phyloP scores from a whole-genome alignment of 2,888 invertebrate species.

The Meganola albula region DNA sequence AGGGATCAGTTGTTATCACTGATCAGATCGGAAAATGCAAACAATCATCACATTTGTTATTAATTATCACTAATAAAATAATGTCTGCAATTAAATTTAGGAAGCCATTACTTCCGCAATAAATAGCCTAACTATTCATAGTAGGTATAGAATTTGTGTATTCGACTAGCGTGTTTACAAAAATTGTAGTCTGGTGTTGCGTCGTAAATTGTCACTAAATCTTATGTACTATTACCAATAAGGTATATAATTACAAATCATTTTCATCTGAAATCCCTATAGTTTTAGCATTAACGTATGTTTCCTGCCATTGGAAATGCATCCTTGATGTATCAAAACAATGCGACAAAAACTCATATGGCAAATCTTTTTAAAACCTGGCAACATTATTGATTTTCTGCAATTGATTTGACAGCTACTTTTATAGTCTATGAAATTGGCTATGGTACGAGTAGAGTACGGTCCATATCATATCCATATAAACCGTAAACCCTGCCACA shows the following conservation, averaged over 20 bases:
- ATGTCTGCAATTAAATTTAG: slow-evolving; percentile 73
- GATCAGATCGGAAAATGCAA: slow-evolving; percentile 33
- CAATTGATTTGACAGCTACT: slow-evolving; percentile 41
- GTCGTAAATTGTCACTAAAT: slow-evolving; percentile 51
- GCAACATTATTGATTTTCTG: slow-evolving; percentile 68
- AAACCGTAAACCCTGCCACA: too few species aligned
- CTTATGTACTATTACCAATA: slow-evolving; percentile 39
- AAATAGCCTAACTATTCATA: slow-evolving; percentile 70
- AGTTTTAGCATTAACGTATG: slow-evolving; percentile 29
- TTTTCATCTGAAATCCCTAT: slow-evolving; percentile 24
- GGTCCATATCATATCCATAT: too few species aligned
- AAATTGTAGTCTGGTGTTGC: slow-evolving; percentile 65
- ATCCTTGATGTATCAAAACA: slow-evolving; percentile 46
- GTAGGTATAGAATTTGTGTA: slow-evolving; percentile 71
- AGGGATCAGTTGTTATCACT: slow-evolving; percentile 50
- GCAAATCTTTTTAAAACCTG: slow-evolving; percentile 46
- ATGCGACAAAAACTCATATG: slow-evolving; percentile 51
- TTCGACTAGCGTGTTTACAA: slow-evolving; percentile 79
- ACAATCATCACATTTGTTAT: slow-evolving; percentile 33
- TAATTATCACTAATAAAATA: slow-evolving; percentile 51
- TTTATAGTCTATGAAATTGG: slow-evolving; percentile 34
- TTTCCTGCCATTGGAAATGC: slow-evolving; percentile 46
- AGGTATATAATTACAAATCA: slow-evolving; percentile 51
- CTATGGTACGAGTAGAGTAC: slow-evolving; percentile 4
- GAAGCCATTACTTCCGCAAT: slow-evolving; percentile 79